Evolutionary conservation across 2,797 vertebrate genomes (phyloP).

Genomic region (Acanthis flammea): DNA sequence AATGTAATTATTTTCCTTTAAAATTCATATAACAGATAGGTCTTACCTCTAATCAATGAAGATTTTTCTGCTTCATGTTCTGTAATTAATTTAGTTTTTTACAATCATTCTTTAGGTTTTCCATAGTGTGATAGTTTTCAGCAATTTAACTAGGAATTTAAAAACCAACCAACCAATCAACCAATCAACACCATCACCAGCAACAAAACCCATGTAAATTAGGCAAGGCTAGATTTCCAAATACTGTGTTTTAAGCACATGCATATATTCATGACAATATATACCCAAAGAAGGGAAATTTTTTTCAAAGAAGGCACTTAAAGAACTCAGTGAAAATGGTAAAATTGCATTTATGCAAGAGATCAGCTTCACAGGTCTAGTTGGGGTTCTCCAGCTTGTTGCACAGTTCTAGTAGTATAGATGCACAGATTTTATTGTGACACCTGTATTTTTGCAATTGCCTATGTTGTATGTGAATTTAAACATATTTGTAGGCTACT

Average conservation of each 20-base stretch:
- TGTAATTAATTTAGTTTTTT: slow-evolving; percentile 57
- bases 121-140: slow-evolving; percentile 3
- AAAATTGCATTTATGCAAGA: not conserved
- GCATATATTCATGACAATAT: not conserved
- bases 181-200: rapidly evolving
- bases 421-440: not conserved
- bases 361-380: not conserved
- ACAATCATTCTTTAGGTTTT: slow-evolving; percentile 29
- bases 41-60: slow-evolving; percentile 69
- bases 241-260: not conserved
- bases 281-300: not conserved
- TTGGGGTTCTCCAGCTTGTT: not conserved
- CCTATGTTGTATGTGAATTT: not conserved
- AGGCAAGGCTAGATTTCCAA: not conserved
- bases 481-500: not conserved
- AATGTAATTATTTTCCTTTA: not conserved
- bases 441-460: not conserved
- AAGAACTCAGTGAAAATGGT: not conserved
- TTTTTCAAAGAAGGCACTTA: not conserved
- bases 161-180: not conserved
- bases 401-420: not conserved
- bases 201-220: not conserved
- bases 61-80: slow-evolving; percentile 56
- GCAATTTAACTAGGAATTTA: slow-evolving; percentile 25
- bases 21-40: not conserved